Conservation (phyloP, 2,888 invertebrate genomes). For the Drosophila leonis region DNA sequence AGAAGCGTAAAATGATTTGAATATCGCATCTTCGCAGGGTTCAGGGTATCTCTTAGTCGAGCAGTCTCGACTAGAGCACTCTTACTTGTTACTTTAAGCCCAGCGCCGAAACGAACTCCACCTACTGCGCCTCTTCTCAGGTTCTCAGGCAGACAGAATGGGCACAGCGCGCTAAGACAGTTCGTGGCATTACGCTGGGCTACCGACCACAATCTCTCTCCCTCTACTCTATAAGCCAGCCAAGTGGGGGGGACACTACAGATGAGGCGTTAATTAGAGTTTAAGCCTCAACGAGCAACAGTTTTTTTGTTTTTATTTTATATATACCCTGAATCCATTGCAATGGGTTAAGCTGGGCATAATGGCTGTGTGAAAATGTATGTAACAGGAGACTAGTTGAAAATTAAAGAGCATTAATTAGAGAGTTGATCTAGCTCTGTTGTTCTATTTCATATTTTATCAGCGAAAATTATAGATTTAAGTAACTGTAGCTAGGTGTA, state of each 20-base stretch:
- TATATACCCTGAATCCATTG: slow-evolving; percentile 17
- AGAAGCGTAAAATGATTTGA: too few species aligned
- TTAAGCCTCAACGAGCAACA: slow-evolving; percentile 64
- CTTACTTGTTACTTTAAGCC: neutral
- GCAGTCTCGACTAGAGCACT: too few species aligned
- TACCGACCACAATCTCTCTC: slow-evolving; percentile 31
- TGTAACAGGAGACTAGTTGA: neutral
- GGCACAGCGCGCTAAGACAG: slow-evolving; percentile 71
- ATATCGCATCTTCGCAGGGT: too few species aligned
- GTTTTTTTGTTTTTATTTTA: slow-evolving; percentile 38
- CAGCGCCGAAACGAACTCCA: slow-evolving; percentile 10
- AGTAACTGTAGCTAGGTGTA: neutral
- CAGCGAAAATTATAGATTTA: neutral
- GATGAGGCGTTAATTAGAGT: slow-evolving; percentile 81
- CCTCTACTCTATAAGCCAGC: neutral
- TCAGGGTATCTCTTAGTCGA: too few species aligned
- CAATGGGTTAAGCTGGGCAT: slow-evolving; percentile 2
- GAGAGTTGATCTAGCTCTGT: neutral
- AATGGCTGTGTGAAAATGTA: slow-evolving; percentile 9
- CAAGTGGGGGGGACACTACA: slow-evolving; percentile 25
- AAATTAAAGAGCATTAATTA: neutral
- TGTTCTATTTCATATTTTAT: neutral
- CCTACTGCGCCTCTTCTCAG: slow-evolving; percentile 6
- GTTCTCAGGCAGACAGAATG: slow-evolving; percentile 70
- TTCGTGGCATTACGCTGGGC: slow-evolving; percentile 65